A percentile compares a stretch with the other conserved stretches of the same genome.
These are phyloP conservation scores for Porites divaricata DNA, from an alignment of 92 coral and sea anemone species.

Conservation along the genomic window DNA sequence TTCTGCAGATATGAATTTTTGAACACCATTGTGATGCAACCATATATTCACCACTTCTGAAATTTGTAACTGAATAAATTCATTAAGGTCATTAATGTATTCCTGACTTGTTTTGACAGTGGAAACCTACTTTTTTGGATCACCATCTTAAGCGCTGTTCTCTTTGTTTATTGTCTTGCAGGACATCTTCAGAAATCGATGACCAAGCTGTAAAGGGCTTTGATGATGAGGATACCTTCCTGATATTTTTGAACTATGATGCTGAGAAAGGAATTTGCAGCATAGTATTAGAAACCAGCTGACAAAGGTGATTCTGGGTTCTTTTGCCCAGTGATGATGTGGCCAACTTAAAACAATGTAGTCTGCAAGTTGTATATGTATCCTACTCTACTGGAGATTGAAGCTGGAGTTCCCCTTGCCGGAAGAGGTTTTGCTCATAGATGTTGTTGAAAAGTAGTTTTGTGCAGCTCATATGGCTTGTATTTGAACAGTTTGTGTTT, in stretches of 20 bases:
- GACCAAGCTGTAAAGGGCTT: constrained; percentile 57
- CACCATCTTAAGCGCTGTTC: background rate
- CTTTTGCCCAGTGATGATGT: background rate
- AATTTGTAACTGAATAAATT: background rate
- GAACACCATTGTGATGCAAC: constrained; percentile 12
- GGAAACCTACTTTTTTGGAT: background rate
- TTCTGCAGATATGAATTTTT: background rate
- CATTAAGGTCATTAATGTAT: background rate
- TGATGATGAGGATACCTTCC: constrained; percentile 71
- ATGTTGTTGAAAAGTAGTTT: too few relatives aligned
- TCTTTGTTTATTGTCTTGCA: constrained; percentile 34
- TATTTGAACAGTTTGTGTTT: background rate
- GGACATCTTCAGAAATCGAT: constrained; percentile 58
- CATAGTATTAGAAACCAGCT: constrained; percentile 48
- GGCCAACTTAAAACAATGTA: background rate
- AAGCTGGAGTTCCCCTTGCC: background rate
- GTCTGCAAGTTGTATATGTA: constrained; percentile 13
- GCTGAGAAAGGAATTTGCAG: constrained; percentile 51
- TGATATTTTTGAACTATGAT: constrained; percentile 60
- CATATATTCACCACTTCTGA: background rate
- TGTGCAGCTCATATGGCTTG: background rate
- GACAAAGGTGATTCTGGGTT: constrained; percentile 11
- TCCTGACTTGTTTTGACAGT: constrained; percentile 29
- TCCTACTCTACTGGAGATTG: background rate
- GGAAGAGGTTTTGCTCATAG: too few relatives aligned